phyloP scores from a whole-genome alignment of 2,888 invertebrate genomes.

The Spodoptera littoralis region DNA sequence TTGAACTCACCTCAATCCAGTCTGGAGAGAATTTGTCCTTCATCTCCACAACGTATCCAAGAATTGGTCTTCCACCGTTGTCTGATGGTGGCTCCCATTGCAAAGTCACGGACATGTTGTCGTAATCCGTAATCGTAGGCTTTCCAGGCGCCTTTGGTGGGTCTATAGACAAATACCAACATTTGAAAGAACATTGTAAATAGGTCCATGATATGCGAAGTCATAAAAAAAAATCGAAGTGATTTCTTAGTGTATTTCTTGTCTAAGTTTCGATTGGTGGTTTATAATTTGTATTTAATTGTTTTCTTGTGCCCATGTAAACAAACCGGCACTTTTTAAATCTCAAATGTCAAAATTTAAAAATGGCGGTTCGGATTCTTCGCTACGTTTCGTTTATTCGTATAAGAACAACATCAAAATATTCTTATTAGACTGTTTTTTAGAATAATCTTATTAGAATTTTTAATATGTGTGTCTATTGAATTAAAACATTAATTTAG shows the following conservation, averaged over 20 bases:
- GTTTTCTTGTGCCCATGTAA: neutral
- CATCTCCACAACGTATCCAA: slow-evolving; percentile 96
- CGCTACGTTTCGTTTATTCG: slow-evolving; percentile 20
- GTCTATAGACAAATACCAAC: slow-evolving; percentile 83
- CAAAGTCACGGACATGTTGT: slow-evolving; percentile 96
- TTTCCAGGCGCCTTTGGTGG: slow-evolving; percentile 97
- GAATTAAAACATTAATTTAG: no score
- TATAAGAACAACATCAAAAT: no score
- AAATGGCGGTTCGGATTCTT: slow-evolving; percentile 29
- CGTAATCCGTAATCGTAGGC: slow-evolving; percentile 97
- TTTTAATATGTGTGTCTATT: no score
- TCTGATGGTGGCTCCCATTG: slow-evolving; percentile 97
- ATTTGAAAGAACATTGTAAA: slow-evolving; percentile 10
- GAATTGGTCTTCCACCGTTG: slow-evolving; percentile 97
- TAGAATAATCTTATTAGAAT: no score
- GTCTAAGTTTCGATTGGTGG: neutral
- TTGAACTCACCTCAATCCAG: slow-evolving; percentile 91
- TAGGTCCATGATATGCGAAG: no score
- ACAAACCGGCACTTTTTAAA: slow-evolving; percentile 22
- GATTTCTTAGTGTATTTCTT: no score
- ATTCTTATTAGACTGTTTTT: no score
- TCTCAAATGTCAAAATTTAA: slow-evolving; percentile 30
- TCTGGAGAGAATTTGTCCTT: slow-evolving; percentile 96
- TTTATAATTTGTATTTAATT: neutral
- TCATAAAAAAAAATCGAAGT: neutral